Evolutionary conservation across 2,113 vertebrate genomes (phyloP).

Genomic region (Sialia sialis): DNA sequence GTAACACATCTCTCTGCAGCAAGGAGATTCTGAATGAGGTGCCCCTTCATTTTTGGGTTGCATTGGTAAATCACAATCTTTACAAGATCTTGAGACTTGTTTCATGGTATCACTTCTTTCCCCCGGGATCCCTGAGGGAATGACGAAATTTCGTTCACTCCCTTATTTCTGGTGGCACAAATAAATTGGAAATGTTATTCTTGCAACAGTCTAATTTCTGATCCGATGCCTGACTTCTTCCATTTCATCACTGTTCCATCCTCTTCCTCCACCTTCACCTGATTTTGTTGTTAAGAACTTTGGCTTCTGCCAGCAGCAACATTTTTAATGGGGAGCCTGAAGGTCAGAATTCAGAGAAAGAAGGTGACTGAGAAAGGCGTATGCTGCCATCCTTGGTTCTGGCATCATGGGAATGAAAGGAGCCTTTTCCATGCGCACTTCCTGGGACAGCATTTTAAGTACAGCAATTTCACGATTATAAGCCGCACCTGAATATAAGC

Average conservation of each 20-base stretch:
- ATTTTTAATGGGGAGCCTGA: constrained; percentile 38
- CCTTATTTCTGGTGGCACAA: constrained; percentile 43
- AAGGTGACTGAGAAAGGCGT: not conserved
- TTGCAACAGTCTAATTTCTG: constrained; percentile 20
- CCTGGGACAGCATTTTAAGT: not conserved
- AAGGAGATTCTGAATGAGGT: not conserved
- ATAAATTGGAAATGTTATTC: constrained; percentile 40
- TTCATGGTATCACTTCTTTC: not conserved
- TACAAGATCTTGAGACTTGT: not conserved
- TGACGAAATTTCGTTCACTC: not conserved
- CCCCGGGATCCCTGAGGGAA: not conserved
- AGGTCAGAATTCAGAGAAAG: constrained; percentile 19
- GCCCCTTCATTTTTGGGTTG: not conserved
- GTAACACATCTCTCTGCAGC: not conserved
- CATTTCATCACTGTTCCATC: constrained; percentile 15
- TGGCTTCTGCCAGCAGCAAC: constrained; percentile 54
- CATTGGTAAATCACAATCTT: not conserved
- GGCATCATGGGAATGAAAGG: not conserved
- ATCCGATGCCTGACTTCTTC: constrained; percentile 50
- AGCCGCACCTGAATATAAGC: too few species aligned
- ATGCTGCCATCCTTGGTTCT: not conserved
- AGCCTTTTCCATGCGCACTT: not conserved
- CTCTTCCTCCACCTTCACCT: not conserved
- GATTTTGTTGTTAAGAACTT: not conserved
- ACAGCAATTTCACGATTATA: too few species aligned